These are phyloP conservation scores for Caerostris extrusa DNA, from an alignment of 1,140 invertebrate species.

Conservation along the genomic window DNA sequence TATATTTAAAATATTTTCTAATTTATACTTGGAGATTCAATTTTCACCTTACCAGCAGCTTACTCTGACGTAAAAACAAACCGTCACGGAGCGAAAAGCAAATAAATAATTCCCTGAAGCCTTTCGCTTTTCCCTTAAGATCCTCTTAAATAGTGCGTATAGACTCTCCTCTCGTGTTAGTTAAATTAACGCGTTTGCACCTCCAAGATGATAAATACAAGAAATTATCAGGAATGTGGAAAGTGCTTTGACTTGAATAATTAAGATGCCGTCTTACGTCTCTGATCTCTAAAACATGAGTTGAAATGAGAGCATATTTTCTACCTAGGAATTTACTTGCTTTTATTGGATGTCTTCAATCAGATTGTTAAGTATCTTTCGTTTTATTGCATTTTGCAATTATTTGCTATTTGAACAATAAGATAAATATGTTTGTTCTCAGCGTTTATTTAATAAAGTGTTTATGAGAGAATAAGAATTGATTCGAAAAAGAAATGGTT, in stretches of 20 bases:
- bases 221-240: conserved; percentile 48
- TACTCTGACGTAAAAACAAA: conserved; percentile 14
- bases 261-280: background rate
- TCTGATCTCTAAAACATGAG: background rate
- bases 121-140: conserved; percentile 2
- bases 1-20: conserved; percentile 30
- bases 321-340: background rate
- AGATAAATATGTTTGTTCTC: no score
- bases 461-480: no score
- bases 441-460: no score
- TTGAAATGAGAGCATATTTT: background rate
- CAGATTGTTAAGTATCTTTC: no score
- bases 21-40: background rate
- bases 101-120: conserved; percentile 20
- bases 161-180: background rate
- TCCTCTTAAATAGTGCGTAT: background rate
- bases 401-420: no score
- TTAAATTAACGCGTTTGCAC: conserved; percentile 46
- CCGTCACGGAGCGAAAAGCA: background rate
- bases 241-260: conserved; percentile 28
- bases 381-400: no score
- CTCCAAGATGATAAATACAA: conserved; percentile 50
- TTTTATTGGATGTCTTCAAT: background rate
- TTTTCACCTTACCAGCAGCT: background rate
- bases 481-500: no score